Evolutionary conservation across 2,113 vertebrate species (phyloP).

Genomic region (Nansenia antarctica): DNA sequence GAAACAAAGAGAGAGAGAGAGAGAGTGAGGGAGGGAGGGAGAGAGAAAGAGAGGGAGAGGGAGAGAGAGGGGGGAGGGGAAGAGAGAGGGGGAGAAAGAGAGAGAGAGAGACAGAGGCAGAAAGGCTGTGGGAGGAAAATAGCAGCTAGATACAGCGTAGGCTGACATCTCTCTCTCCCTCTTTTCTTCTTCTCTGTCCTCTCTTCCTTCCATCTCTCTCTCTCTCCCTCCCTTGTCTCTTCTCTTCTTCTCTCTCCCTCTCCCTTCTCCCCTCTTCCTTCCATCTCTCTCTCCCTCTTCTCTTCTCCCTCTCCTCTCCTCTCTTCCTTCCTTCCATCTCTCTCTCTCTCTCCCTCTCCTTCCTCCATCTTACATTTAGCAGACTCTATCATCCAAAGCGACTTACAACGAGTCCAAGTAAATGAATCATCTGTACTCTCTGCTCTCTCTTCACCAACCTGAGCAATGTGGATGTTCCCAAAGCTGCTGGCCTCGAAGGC

Average conservation of each 20-base stretch:
- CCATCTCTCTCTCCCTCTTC: no score
- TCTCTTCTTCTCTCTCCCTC: neutral
- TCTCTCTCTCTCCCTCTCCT: no score
- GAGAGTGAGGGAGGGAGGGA: slow-evolving; percentile 61
- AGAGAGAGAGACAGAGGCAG: slow-evolving; percentile 55
- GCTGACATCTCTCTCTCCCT: slow-evolving; percentile 47
- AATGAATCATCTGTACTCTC: no score
- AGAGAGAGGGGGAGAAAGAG: slow-evolving; percentile 34
- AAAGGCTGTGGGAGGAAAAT: slow-evolving; percentile 62
- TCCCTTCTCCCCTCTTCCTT: no score
- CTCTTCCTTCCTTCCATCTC: no score
- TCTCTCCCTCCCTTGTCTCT: neutral
- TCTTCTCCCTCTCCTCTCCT: neutral
- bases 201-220: slow-evolving; percentile 13
- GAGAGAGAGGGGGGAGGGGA: slow-evolving; percentile 28
- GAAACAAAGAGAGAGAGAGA: slow-evolving; percentile 47
- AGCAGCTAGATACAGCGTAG: slow-evolving; percentile 50
- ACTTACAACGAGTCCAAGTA: no score
- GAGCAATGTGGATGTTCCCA: no score
- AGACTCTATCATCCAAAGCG: no score
- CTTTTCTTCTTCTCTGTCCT: slow-evolving; percentile 25
- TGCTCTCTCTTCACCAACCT: no score
- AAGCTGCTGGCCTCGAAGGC: no score
- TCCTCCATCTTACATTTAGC: no score
- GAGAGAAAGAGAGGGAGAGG: slow-evolving; percentile 53